Base-by-base conservation (phyloP, 2,113 vertebrate species). In the Epinephelus fuscoguttatus region DNA sequence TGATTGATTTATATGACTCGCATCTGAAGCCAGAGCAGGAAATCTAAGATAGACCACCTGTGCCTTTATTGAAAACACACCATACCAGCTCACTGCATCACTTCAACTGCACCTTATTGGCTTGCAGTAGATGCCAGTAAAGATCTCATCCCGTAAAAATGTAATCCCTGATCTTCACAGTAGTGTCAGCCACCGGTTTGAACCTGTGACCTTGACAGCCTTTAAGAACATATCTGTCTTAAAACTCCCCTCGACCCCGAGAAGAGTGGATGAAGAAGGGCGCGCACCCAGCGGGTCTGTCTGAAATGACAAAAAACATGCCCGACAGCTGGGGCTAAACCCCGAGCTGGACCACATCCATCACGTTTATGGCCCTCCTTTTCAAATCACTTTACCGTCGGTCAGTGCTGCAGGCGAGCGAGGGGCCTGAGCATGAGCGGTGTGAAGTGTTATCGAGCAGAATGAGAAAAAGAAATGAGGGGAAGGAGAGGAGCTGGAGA, bases 321-420 rank as follows among this genome's bases (percentile, higher is more conserved):
- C 69, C 88, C 82, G 70, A 95, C 94, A 96, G 94, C 94, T 94
- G 95, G 91, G 75, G 85, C 91, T 85, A 70, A 88, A 91, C 82
- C 86, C 57, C n/a, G 83, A 83, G 86, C 81, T 88, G 88, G 81
- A 85, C 62, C 80, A 81, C 92, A 95, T 95, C 92, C 90, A 95
- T 96, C 95, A 95, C 86, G 75, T 95, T 96, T 95, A 96, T 92
- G 91, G 90, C 87, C 76, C 80, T 67, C 81, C 78, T 78, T 86
- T 89, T 90, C 83, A 85, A 92, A 93, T 91, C 86, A 67, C 81
- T 91, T 91, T 75, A 81, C 83, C 77, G 80, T 69, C 67, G 84
- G 70, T 78, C 75, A 83, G 75, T 49, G 85, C 85, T 78, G 80
- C 78, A 78, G 77, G 78, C 86, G 37, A 73, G 64, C 12, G 30